Evolutionary conservation across 2,113 vertebrate species (phyloP).

Genomic region (Thamnophis sirtalis): DNA sequence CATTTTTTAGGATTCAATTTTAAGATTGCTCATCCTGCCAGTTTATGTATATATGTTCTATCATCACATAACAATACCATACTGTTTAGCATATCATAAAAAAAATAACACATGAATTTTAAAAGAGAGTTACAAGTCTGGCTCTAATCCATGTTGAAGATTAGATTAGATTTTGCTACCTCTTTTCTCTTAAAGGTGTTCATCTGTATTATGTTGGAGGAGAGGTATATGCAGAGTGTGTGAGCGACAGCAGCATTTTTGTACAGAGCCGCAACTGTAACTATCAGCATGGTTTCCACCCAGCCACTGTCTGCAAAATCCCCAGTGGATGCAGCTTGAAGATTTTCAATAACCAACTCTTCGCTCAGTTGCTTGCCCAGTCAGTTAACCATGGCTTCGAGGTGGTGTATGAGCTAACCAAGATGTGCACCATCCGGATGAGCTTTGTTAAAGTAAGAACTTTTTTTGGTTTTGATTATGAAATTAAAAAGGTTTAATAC

Average conservation of each 20-base stretch:
- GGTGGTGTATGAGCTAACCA: slow-evolving; percentile 95
- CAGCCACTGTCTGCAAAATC: slow-evolving; percentile 95
- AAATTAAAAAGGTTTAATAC: background rate
- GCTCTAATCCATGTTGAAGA: background rate
- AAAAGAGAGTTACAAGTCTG: background rate
- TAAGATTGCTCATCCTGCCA: background rate
- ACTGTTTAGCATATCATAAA: background rate
- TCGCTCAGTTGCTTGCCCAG: slow-evolving; percentile 93
- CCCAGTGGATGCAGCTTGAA: slow-evolving; percentile 98
- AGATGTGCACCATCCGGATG: slow-evolving; percentile 98
- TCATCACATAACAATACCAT: background rate
- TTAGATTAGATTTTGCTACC: accelerated
- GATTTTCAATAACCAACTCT: slow-evolving; percentile 99
- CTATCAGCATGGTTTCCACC: slow-evolving; percentile 96
- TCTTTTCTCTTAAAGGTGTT: slow-evolving; percentile 71
- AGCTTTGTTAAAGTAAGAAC: slow-evolving; percentile 92
- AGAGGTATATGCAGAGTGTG: slow-evolving; percentile 93
- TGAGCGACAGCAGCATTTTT: slow-evolving; percentile 98
- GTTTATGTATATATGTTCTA: background rate
- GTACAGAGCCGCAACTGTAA: slow-evolving; percentile 99
- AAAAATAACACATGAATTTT: background rate
- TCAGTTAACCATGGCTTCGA: slow-evolving; percentile 96
- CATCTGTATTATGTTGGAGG: slow-evolving; percentile 94
- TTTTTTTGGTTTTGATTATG: slow-evolving; percentile 30
- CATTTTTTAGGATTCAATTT: background rate